These are phyloP conservation scores for Macheiramphus alcinus DNA, from an alignment of 2,113 vertebrate species.

Conservation along the genomic window DNA sequence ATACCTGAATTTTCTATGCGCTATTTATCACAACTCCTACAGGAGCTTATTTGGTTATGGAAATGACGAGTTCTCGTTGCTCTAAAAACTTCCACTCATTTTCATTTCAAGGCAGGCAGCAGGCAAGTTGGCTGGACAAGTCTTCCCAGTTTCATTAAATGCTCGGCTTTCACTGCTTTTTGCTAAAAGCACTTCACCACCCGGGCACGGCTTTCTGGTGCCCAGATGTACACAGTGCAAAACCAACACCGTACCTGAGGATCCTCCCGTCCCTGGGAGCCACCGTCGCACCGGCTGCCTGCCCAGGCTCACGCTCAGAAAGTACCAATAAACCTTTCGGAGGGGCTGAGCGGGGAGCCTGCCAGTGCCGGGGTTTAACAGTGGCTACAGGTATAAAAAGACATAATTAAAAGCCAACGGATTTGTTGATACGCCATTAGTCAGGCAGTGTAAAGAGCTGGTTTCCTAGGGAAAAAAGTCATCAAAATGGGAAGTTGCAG, in stretches of 20 bases:
- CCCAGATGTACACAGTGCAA: not conserved
- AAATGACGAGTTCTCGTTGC: not conserved
- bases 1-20: not conserved
- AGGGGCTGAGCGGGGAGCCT: not conserved
- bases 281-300: accelerated
- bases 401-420: not conserved
- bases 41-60: not conserved
- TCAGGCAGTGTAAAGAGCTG: not conserved
- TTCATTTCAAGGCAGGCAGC: not conserved
- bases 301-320: not conserved
- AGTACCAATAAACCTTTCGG: not conserved
- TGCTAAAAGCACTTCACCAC: not conserved
- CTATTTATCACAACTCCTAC: not conserved
- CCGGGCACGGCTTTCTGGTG: not conserved
- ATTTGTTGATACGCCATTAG: not conserved
- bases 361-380: not conserved
- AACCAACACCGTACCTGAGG: not conserved
- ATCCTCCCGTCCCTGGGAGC: not conserved
- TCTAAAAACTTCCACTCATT: not conserved
- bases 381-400: not conserved
- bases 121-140: not conserved
- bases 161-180: accelerated
- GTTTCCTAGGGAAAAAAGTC: not conserved
- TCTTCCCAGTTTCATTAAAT: not conserved
- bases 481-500: not conserved